Base-by-base conservation (phyloP, 2,797 vertebrate species). In the Acridotheres tristis region DNA sequence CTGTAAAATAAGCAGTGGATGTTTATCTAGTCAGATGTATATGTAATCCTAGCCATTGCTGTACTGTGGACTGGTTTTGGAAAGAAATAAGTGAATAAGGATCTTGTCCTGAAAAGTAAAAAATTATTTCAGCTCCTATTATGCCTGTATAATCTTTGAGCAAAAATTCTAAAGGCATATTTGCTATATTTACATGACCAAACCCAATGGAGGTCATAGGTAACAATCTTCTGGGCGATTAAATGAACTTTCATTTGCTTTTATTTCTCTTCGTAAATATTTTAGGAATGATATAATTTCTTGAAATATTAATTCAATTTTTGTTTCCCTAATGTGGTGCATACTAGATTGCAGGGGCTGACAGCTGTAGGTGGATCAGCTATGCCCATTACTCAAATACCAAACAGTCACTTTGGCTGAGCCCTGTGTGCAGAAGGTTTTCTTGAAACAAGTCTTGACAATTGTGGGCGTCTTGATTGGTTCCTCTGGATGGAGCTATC, bases 351-450 rank as follows among this genome's bases (percentile, higher is more conserved):
- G 19, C 59, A 98, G 98, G 98, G 97, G 36, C 95, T 99, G 90
- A 98, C 98, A 3, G 97, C 98, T 92, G 98, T 98, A 16, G 98
- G 98, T 59, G 98, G 98, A 14, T 98, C 98, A 21, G 98, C 98
- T 96, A 98, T 98, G 98, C 97, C 98, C 4, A 98, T 98, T 96
- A 98, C 98, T 96, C 98, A 98, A 2, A 98, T 98, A 78, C 85
- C 98, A 78, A 98, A 98, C 97, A 98, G 97, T 96, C 98, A 98
- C 95, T 98, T 98, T 9, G 98, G 97, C 43, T 98, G 98, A 98
- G 98, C 98, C 5, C 97, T 98, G 30, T 97, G 98, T 53, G 97
- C 98, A 20, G 98, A 98, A 93, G 98, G 98, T 50, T 99, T 99
- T 95, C 91, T 98, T 16, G 96, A 98, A 65, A 98, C 98, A 94